Evolutionary conservation across 1,140 invertebrate species (phyloP).

Genomic region (Trissolcus basalis): DNA sequence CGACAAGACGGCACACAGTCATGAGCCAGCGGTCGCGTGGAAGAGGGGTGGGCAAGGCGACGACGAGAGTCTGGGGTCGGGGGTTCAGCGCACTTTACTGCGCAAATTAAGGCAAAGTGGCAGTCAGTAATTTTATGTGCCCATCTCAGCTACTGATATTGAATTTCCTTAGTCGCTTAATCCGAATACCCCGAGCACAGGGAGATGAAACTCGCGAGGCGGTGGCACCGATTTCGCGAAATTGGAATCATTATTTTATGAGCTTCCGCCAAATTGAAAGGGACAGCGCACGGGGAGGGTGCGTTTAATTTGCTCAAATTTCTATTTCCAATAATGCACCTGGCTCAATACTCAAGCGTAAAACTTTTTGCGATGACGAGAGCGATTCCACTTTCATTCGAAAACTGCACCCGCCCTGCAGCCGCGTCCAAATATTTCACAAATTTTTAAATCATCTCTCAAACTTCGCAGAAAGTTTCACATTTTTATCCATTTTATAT

Average conservation of each 20-base stretch:
- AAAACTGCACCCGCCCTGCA: neutral
- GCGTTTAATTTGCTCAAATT: constrained; percentile 68
- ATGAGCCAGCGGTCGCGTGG: constrained; percentile 16
- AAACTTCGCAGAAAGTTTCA: too few relatives aligned
- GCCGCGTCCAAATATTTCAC: too few relatives aligned
- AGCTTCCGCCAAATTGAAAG: constrained; percentile 66
- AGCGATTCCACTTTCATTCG: constrained; percentile 3
- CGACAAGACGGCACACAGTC: constrained; percentile 38
- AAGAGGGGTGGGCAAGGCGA: constrained; percentile 10
- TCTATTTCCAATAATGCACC: constrained; percentile 46
- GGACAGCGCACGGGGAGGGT: constrained; percentile 11
- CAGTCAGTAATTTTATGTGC: constrained; percentile 76
- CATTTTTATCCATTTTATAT: too few relatives aligned
- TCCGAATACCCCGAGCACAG: constrained; percentile 67
- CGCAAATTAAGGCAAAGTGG: constrained; percentile 76
- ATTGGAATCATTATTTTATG: constrained; percentile 76
- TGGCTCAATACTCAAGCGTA: constrained; percentile 17
- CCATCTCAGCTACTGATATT: constrained; percentile 76
- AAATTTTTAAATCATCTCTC: too few relatives aligned
- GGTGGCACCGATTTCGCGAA: constrained; percentile 70
- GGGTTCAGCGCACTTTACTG: constrained; percentile 69
- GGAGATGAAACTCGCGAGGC: constrained; percentile 47
- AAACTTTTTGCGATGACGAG: constrained; percentile 25
- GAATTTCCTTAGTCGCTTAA: constrained; percentile 76
- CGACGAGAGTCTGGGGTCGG: constrained; percentile 25